A percentile compares a stretch with the other conserved stretches of the same genome.
Conservation (phyloP, 2,888 invertebrate genomes). For the Zaprionus lineosus region DNA sequence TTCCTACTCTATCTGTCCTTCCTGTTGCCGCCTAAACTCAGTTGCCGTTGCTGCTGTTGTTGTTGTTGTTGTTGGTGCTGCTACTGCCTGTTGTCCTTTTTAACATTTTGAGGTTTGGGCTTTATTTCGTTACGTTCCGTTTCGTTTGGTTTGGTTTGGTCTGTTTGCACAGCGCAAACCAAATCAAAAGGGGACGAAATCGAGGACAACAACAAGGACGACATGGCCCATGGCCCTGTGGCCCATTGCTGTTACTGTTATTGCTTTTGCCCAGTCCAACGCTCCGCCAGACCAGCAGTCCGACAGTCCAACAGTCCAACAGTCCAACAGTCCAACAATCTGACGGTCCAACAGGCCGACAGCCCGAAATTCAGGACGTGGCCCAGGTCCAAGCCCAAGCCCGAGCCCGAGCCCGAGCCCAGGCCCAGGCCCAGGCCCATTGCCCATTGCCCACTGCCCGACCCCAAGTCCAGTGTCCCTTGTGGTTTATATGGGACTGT, state of each 20-base stretch:
- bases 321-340: too few relatives aligned
- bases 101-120: conserved; percentile 72
- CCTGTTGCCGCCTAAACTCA: too few relatives aligned
- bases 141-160: conserved; percentile 55
- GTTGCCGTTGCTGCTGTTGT: too few relatives aligned
- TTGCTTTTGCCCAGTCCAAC: too few relatives aligned
- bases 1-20: not conserved
- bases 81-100: conserved; percentile 63
- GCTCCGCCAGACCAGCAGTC: too few relatives aligned
- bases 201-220: conserved; percentile 54
- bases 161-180: conserved; percentile 67
- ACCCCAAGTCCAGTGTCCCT: conserved; percentile 44
- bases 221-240: conserved; percentile 60
- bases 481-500: conserved; percentile 45
- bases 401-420: too few relatives aligned
- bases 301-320: too few relatives aligned
- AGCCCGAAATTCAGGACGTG: too few relatives aligned
- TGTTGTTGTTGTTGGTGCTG: too few relatives aligned
- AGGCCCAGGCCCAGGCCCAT: conserved; percentile 23
- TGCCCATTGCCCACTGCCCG: conserved; percentile 24
- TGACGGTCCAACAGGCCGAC: too few relatives aligned
- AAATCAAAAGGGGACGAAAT: conserved; percentile 54
- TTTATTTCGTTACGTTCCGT: conserved; percentile 75
- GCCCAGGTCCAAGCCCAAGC: too few relatives aligned
- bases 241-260: conserved; percentile 48